Evolutionary conservation across 2,113 vertebrate species (phyloP).

Genomic region (Pyrgilauda ruficollis): DNA sequence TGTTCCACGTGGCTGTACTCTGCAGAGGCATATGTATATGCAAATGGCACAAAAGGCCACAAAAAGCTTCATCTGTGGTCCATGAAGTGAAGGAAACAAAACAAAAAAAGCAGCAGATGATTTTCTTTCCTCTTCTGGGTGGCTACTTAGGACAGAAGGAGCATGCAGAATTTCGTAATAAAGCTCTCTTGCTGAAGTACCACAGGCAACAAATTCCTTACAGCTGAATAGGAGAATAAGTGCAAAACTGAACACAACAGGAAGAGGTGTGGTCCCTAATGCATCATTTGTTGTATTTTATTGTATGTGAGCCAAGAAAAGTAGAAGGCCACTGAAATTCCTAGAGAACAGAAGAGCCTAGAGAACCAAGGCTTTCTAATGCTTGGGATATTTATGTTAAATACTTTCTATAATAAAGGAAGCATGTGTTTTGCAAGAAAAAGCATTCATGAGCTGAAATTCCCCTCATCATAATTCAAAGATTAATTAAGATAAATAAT

Average conservation of each 20-base stretch:
- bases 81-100: background rate
- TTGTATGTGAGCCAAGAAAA: background rate
- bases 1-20: accelerated
- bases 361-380: background rate
- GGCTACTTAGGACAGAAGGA: background rate
- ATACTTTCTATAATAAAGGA: background rate
- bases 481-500: slow-evolving; percentile 17
- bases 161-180: background rate
- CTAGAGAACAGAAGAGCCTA: background rate
- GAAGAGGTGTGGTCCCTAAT: slow-evolving; percentile 13
- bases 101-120: background rate
- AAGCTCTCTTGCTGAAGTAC: background rate
- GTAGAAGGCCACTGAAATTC: background rate
- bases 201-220: slow-evolving; percentile 17
- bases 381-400: background rate
- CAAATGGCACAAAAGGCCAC: background rate
- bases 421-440: background rate
- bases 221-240: background rate
- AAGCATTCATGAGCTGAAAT: background rate
- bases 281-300: slow-evolving; percentile 13
- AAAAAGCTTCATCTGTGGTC: background rate
- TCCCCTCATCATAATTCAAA: background rate
- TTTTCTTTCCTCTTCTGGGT: background rate
- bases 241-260: background rate
- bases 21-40: background rate